Base-by-base conservation (phyloP, 1,140 invertebrate genomes). In the Pentalonia nigronervosa region DNA sequence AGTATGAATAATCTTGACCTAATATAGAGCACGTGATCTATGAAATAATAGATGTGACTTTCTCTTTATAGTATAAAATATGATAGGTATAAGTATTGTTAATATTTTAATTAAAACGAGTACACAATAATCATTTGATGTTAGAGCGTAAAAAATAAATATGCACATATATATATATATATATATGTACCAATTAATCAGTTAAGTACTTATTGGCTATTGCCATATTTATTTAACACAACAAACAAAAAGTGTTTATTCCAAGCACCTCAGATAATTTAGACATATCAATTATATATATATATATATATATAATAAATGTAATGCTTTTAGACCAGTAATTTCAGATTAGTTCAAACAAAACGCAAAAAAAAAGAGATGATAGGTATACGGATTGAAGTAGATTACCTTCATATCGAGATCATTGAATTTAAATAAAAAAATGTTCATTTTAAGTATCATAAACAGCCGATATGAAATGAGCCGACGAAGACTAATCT, bases 1-100 rank as follows among this genome's bases (percentile, higher is more conserved):
- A 76, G 8, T 81, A 14, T 23, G 45, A 60, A 48, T 81, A 53
- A 21, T 91, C 45, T 91, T 91, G 67, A 91, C 90, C 90, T 91
- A 81, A 81, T 91, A 67, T 91, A 81, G 21, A 34, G 8, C 30
- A 76, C 60, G 11, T 81, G 90, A 76, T 76, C 90, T 76, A 91
- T 76, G n/a, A 91, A 34, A 91, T 48, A 47, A 91, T 76, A 23
- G 21, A 48, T 21, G n/a, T 20, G 17, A 91, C 90, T 91, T 91
- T 91, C 60, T 91, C 60, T 91, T 34, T 0, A 48, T 36, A 81
- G 25, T 91, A 76, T 67, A 67, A n/a, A 90, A 45, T 90, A 60
- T 45, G n/a, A 67, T 67, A 60, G 11, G 25, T 30, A 4, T 67
- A 67, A 6, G 60, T 76, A 76, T 23, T 21, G 36, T 90, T 45